Conservation (phyloP, 2,797 vertebrate species). For the Luscinia megarhynchos region DNA sequence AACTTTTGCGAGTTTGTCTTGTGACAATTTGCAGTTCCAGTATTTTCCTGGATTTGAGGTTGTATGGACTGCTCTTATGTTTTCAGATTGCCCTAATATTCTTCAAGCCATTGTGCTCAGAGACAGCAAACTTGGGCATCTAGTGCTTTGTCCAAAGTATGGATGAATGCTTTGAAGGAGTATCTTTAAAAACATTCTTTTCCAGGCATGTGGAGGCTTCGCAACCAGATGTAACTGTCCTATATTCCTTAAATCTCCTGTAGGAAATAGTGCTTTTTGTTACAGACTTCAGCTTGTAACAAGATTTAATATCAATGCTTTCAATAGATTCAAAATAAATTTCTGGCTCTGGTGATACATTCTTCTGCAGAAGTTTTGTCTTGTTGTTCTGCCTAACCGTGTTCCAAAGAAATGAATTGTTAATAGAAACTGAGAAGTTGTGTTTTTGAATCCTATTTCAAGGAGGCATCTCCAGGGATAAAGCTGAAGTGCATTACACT, state of each 20-base stretch:
- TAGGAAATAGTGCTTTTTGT: not conserved
- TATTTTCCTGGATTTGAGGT: fast-evolving
- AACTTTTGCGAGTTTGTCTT: not conserved
- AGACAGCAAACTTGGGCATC: fast-evolving
- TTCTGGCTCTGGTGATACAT: not conserved
- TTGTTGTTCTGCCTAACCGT: not conserved
- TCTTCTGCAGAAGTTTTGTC: not conserved
- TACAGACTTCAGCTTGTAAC: not conserved
- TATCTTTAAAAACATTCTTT: not conserved
- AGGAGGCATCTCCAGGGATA: not conserved
- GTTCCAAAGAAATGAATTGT: not conserved
- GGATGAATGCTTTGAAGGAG: not conserved
- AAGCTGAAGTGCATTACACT: not conserved
- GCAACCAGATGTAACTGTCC: too few species aligned
- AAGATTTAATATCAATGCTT: not conserved
- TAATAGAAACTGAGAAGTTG: not conserved
- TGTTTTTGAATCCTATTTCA: not conserved
- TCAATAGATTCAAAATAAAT: not conserved
- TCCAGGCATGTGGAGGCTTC: not conserved
- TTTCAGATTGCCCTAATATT: not conserved
- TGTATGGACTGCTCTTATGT: fast-evolving
- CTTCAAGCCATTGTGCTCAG: not conserved
- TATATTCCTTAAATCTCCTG: not conserved
- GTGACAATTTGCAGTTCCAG: not conserved
- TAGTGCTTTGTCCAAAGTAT: not conserved